phyloP scores from a whole-genome alignment of 2,113 vertebrate genomes.

The Tinamus guttatus region DNA sequence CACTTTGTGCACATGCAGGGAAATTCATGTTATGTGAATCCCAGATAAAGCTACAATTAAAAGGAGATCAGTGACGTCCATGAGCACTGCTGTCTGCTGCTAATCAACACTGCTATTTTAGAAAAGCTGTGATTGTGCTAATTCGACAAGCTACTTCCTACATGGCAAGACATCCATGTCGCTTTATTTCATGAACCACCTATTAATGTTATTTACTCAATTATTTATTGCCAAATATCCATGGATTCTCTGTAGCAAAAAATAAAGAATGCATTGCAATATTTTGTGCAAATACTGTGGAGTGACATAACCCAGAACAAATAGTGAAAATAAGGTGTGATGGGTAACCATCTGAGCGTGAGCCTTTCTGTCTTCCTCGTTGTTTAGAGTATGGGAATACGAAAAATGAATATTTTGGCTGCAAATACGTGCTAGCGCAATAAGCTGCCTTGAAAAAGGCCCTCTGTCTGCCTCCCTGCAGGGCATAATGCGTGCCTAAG shows the following conservation, averaged over 20 bases:
- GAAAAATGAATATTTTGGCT: not conserved
- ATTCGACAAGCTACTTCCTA: not conserved
- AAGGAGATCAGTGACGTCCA: not conserved
- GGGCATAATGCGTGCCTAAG: not conserved
- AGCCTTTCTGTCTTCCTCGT: not conserved
- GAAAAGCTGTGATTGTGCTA: not conserved
- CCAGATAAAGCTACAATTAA: not conserved
- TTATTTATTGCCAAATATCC: not conserved
- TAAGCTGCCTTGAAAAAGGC: not conserved
- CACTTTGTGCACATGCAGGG: not conserved
- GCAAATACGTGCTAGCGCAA: fast-evolving
- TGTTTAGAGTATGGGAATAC: not conserved
- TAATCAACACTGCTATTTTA: constrained; percentile 25
- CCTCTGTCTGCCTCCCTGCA: not conserved
- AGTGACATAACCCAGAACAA: not conserved
- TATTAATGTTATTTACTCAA: not conserved
- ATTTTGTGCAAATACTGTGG: not conserved
- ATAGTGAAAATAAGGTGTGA: fast-evolving
- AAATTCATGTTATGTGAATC: not conserved
- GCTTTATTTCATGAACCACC: not conserved
- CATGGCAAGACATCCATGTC: not conserved
- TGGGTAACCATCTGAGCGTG: not conserved
- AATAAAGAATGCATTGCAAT: not conserved
- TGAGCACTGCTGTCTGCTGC: not conserved
- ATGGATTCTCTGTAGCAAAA: not conserved